These are phyloP conservation scores for Griposia aprilina DNA, from an alignment of 2,888 invertebrate species.

Conservation along the genomic window DNA sequence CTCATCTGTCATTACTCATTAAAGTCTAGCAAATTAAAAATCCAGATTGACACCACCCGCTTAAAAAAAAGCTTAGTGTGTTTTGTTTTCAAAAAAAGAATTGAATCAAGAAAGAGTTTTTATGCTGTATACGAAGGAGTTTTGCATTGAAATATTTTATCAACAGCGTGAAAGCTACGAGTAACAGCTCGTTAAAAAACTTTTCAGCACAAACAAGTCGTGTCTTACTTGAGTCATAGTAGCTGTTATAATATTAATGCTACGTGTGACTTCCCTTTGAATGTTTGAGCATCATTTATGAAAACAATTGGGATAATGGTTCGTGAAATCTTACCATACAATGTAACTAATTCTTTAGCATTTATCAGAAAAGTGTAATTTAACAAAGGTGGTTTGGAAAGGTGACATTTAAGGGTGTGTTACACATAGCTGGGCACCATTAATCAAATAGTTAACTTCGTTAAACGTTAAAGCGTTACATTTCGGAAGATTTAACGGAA, in stretches of 20 bases:
- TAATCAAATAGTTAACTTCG: too few species aligned
- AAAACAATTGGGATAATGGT: neutral
- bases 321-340: neutral
- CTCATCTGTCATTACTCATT: too few species aligned
- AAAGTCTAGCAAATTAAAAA: too few species aligned
- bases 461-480: too few species aligned
- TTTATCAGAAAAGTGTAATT: too few species aligned
- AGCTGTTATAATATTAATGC: slow-evolving; percentile 46
- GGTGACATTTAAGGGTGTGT: too few species aligned
- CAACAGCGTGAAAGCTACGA: slow-evolving; percentile 32
- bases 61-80: neutral
- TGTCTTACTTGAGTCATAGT: slow-evolving; percentile 34
- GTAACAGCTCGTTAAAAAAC: slow-evolving; percentile 61
- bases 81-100: neutral
- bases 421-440: too few species aligned
- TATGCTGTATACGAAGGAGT: slow-evolving; percentile 1
- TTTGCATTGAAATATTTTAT: slow-evolving; percentile 44
- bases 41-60: too few species aligned
- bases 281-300: slow-evolving; percentile 8
- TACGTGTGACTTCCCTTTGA: slow-evolving; percentile 32
- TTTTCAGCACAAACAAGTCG: slow-evolving; percentile 53
- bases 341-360: neutral
- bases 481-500: too few species aligned
- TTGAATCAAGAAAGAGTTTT: neutral
- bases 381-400: too few species aligned